Evolutionary conservation across 2,888 invertebrate genomes (phyloP), one percentile per base, ranked within the genome.

Genomic region (Elmis aenea): DNA sequence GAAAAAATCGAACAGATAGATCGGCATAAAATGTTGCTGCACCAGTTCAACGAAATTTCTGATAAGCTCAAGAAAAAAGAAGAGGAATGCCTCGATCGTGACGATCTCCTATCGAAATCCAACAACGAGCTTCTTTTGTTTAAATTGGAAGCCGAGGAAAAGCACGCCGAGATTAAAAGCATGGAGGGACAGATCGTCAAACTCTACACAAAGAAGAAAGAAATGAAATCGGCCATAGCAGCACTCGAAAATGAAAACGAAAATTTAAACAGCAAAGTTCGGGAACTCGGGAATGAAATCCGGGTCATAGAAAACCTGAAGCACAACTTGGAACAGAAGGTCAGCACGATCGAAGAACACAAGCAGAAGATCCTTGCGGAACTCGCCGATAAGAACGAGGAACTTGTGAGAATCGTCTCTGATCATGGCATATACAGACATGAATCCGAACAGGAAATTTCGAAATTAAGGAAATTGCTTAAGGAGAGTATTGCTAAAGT

Each of bases 251-350:
- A 8, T 20, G 13, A 26, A 13, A 21, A 23, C 10, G 25, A 39
- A 30, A 14, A 34, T 14, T 30, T 33, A 9, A 21, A 3, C 25
- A 24, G n/a, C 23, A 52, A 51, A 34, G 22, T 48, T 8, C 39
- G 31, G n/a, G 39, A 48, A 22, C 32, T 55, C 13, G 25, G 43
- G 37, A 36, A 37, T n/a, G 38, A 51, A 40, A 3, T 42, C 14
- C n/a, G 29, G 2, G 25, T 45, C n/a, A 20, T 46, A 2, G 32
- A 34, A 20, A 38, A 45, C 37, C 30, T 43, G 31, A 42, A 42
- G 26, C n/a, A 20, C 16, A 16, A 20, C 21, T 16, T 10, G 42
- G 42, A 44, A 29, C 23, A 26, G 1, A 44, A 45, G 21, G 45
- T 39, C 30, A 12, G 28, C 8, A 45, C 51, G 32, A 45, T 51